Evolutionary conservation across 2,888 invertebrate genomes (phyloP).

Genomic region (Arge pagana): DNA sequence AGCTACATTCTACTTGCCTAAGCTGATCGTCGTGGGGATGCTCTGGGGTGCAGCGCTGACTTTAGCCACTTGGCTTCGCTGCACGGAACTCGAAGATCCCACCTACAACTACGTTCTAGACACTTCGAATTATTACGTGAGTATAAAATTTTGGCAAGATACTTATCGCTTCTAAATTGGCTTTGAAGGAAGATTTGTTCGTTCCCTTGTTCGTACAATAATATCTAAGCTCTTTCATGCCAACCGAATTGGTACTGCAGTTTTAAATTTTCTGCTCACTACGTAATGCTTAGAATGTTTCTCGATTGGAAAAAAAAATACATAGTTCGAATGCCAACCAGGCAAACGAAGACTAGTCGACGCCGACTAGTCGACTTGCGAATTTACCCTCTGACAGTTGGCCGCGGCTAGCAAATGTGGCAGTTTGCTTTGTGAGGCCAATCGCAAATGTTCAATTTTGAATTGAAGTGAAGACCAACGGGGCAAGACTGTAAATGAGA

Average conservation of each 20-base stretch:
- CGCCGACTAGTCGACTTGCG: too few relatives aligned
- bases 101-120: constrained; percentile 90
- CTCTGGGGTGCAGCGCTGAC: constrained; percentile 87
- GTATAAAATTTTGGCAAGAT: constrained; percentile 49
- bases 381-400: too few relatives aligned
- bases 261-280: too few relatives aligned
- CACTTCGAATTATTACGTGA: constrained; percentile 80
- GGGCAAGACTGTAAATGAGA: constrained; percentile 30
- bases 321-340: too few relatives aligned
- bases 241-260: too few relatives aligned
- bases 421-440: constrained; percentile 33
- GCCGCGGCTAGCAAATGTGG: constrained; percentile 28
- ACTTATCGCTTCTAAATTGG: too few relatives aligned
- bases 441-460: constrained; percentile 28
- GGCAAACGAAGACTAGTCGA: too few relatives aligned
- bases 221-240: too few relatives aligned
- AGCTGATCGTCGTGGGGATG: constrained; percentile 82
- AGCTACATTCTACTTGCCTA: constrained; percentile 87
- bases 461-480: constrained; percentile 30
- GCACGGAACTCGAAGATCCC: constrained; percentile 86
- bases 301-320: too few relatives aligned
- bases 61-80: constrained; percentile 88
- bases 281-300: too few relatives aligned
- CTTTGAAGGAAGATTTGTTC: too few relatives aligned
- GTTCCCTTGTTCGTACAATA: too few relatives aligned